Evolutionary conservation across 1,140 invertebrate species (phyloP).

Genomic region (Dendrolimus kikuchii): DNA sequence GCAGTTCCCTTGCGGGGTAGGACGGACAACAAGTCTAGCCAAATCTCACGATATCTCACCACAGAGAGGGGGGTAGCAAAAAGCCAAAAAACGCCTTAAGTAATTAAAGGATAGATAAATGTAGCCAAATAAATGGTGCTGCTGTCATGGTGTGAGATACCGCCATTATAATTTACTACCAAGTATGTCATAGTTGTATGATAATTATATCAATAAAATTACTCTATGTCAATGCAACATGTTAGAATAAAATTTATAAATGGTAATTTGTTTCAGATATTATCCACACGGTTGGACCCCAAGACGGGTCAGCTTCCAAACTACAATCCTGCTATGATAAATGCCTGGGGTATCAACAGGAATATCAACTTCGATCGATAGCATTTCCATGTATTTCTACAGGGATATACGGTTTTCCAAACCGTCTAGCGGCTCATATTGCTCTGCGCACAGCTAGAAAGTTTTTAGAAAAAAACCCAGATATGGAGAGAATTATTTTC

Average conservation of each 20-base stretch:
- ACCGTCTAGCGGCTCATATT: conserved; percentile 81
- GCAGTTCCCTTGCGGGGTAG: no score
- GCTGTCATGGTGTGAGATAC: no score
- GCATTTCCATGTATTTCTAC: conserved; percentile 92
- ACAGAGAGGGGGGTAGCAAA: no score
- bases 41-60: no score
- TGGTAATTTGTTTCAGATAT: conserved; percentile 75
- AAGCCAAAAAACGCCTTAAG: no score
- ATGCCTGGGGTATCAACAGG: conserved; percentile 74
- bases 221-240: neutral
- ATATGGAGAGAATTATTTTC: conserved; percentile 86
- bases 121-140: no score
- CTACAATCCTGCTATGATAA: conserved; percentile 82
- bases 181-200: no score
- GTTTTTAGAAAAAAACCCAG: conserved; percentile 77
- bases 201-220: no score
- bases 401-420: conserved; percentile 89
- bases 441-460: conserved; percentile 79
- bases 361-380: conserved; percentile 78
- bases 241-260: neutral
- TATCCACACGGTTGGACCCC: conserved; percentile 88
- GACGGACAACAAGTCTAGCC: no score
- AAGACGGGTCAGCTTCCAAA: conserved; percentile 78
- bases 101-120: no score
- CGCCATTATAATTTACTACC: no score